Evolutionary conservation across 2,888 invertebrate genomes (phyloP), one percentile per base, ranked within the genome.

Genomic region (Metellina segmentata): DNA sequence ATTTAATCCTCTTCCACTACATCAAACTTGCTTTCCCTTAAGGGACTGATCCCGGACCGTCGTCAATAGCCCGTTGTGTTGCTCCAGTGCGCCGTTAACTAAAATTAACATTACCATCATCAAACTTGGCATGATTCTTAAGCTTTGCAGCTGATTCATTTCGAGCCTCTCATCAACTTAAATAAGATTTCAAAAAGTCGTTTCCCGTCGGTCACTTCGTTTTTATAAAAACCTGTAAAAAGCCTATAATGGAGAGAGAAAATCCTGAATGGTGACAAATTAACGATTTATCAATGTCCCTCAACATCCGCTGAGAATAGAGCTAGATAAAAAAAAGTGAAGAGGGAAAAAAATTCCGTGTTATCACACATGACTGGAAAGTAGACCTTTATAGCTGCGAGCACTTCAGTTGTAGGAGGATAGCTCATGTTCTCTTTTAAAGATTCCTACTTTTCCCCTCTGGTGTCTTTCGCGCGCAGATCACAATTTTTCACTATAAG

Each of bases 311-410:
- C 70, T n/a, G 20, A 34, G 16, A 74, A 72, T 48, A 75, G 74
- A 13, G 16, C 72, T 74, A 85, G 85, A 85, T 85, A 69, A 52
- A 52, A 78, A n/a, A 78, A 52, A 34, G 19, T 7, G 72, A 34
- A 69, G 13, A 51, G 19, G 48, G 74, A 11, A 34, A n/a, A 74
- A n/a, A n/a, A 85, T 13, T 53, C 51, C 51, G 0, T 53, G 74
- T 85, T 85, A 85, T 85, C 85, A 20, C 52, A 71, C 71, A 82
- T 53, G n/a, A 61, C 74, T 85, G 53, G 74, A 20, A 85, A 85
- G 74, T 34, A 85, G 61, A 75, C 61, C 83, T 74, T 49, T 19
- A 16, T 83, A 53, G 71, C 81, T 48, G 52, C 20, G 51, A 79
- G 79, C 79, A 72, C 52, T 79, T 81, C 6, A 9, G 72, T 20